These are phyloP conservation scores for Bufotes viridis DNA, from an alignment of 2,797 vertebrate genomes.

Conservation along the genomic window DNA sequence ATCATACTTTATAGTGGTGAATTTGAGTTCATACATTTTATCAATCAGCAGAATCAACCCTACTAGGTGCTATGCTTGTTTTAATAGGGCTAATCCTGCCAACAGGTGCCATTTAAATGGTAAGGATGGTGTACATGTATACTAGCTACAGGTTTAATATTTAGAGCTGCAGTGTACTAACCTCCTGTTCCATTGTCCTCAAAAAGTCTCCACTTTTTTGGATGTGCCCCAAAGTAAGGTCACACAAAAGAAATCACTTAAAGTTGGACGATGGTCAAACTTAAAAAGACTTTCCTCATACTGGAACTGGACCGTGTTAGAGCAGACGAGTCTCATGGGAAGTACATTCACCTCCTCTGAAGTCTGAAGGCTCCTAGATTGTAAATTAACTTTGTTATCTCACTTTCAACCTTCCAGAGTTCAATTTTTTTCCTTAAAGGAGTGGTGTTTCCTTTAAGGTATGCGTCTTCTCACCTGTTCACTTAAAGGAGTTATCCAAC, in stretches of 20 bases:
- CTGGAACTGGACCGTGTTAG: neutral
- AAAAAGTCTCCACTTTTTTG: neutral
- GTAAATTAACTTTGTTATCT: neutral
- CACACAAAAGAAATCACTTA: neutral
- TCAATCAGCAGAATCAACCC: too few species aligned
- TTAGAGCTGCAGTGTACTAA: neutral
- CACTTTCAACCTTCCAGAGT: neutral
- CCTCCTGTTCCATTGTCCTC: neutral
- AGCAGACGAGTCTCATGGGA: neutral
- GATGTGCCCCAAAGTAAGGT: neutral
- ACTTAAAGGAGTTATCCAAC: too few species aligned
- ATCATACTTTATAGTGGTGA: too few species aligned
- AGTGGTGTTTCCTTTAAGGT: neutral
- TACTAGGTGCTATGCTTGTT: too few species aligned
- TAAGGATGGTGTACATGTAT: too few species aligned
- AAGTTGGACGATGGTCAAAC: neutral
- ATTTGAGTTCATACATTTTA: too few species aligned
- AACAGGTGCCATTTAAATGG: too few species aligned
- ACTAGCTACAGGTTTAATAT: neutral
- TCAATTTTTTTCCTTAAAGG: neutral
- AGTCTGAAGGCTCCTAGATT: neutral
- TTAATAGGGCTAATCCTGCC: too few species aligned
- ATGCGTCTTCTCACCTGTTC: neutral
- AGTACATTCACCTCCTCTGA: neutral
- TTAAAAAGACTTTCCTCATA: neutral